A percentile compares a stretch with the other conserved stretches of the same genome.
Conservation (phyloP, 2,888 invertebrate genomes). For the Agonopterix subpropinquella region DNA sequence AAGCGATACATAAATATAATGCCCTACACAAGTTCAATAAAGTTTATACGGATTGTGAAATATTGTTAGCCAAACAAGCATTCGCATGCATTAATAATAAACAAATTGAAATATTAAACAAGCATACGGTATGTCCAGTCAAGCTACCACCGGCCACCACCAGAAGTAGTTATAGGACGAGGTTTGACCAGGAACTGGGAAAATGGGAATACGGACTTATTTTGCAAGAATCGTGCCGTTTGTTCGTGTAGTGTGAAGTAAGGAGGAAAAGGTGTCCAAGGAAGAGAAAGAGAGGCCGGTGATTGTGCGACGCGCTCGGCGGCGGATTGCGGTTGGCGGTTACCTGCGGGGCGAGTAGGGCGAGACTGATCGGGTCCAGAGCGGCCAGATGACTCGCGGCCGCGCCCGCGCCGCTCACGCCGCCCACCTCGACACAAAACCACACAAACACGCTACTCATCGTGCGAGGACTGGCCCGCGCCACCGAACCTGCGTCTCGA, state of each 20-base stretch:
- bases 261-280: neutral
- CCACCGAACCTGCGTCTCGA: slow-evolving; percentile 29
- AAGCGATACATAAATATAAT: slow-evolving; percentile 5
- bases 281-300: slow-evolving; percentile 25
- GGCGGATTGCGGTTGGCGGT: slow-evolving; percentile 24
- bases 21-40: slow-evolving; percentile 4
- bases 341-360: slow-evolving; percentile 74
- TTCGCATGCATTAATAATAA: slow-evolving; percentile 47
- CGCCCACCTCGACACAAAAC: slow-evolving; percentile 78
- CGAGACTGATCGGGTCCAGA: slow-evolving; percentile 74
- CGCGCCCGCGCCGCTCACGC: slow-evolving; percentile 73
- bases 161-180: slow-evolving; percentile 35
- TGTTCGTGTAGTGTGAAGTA: slow-evolving; percentile 5
- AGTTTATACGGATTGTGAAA: slow-evolving; percentile 4
- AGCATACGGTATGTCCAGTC: slow-evolving; percentile 57
- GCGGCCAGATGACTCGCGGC: slow-evolving; percentile 74
- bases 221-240: slow-evolving; percentile 3
- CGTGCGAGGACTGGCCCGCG: slow-evolving; percentile 51
- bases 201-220: slow-evolving; percentile 14
- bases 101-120: slow-evolving; percentile 46
- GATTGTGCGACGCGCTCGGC: slow-evolving; percentile 36
- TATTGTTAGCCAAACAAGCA: slow-evolving; percentile 52
- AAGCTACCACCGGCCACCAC: slow-evolving; percentile 67
- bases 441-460: slow-evolving; percentile 74
- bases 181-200: slow-evolving; percentile 22